phyloP scores from a whole-genome alignment of 30 jellyfish, hydroid and myxozoan species.

The Catostylus mosaicus region DNA sequence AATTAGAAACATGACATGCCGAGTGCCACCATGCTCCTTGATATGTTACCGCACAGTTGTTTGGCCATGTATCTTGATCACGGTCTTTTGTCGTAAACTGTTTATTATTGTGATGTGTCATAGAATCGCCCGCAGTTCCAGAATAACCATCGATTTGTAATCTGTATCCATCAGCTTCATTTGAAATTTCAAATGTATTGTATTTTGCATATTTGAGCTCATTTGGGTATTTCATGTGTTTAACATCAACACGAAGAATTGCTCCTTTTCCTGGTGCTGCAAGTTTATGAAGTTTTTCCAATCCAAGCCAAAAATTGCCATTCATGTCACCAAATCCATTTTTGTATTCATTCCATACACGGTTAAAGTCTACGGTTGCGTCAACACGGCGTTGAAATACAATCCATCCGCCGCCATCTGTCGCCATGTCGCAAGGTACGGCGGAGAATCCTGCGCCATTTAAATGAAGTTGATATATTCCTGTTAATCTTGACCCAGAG shows the following conservation, averaged over 20 bases:
- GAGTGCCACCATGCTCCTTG: slow-evolving; percentile 57
- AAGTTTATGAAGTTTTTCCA: slow-evolving; percentile 37
- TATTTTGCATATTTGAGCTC: slow-evolving; percentile 13
- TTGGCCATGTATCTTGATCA: background rate
- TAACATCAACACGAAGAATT: slow-evolving; percentile 41
- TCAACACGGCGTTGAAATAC: slow-evolving; percentile 49
- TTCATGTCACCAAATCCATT: slow-evolving; percentile 47
- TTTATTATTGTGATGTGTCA: background rate
- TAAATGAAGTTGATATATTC: background rate
- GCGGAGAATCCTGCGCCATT: background rate
- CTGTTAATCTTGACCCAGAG: background rate
- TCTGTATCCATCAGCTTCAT: slow-evolving; percentile 41
- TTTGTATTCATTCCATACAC: slow-evolving; percentile 48
- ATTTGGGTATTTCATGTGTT: slow-evolving; percentile 11
- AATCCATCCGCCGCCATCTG: slow-evolving; percentile 73
- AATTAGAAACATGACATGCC: slow-evolving; percentile 15
- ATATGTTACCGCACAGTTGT: slow-evolving; percentile 20
- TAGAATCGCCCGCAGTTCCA: slow-evolving; percentile 30
- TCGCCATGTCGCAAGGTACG: slow-evolving; percentile 52
- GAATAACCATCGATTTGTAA: slow-evolving; percentile 21
- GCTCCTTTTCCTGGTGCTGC: slow-evolving; percentile 56
- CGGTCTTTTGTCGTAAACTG: slow-evolving; percentile 30
- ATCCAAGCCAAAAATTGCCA: slow-evolving; percentile 68
- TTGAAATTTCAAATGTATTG: slow-evolving; percentile 17
- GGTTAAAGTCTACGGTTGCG: slow-evolving; percentile 38